Evolutionary conservation across 2,797 vertebrate species (phyloP), one percentile per base, ranked within the genome.

Genomic region (Hyperoplus immaculatus): DNA sequence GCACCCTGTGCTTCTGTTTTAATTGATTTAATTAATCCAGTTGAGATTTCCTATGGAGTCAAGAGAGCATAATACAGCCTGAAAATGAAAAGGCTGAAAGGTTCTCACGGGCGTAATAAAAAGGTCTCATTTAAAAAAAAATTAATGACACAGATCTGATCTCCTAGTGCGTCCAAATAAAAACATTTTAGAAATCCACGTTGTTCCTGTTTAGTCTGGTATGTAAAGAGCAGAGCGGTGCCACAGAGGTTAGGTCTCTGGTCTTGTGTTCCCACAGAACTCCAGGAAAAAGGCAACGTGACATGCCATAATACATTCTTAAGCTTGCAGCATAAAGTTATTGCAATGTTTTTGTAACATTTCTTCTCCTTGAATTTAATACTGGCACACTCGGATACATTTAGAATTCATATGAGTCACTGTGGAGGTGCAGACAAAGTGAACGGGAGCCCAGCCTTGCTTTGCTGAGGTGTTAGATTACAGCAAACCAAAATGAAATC

Each of bases 1-100:
- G 78, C 82, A 79, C 72, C 76, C 85, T 63, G 72, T 77, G 81
- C 75, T 75, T 87, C 81, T 66, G n/a, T 81, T 89, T 86, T 86
- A 89, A 92, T 88, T 91, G 79, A 89, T 91, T 91, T 78, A 86
- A 91, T 93, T 88, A 91, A 85, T 90, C 91, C 77, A 82, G 82
- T 65, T 63, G 75, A 86, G 84, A 87, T 88, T 91, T 90, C 87
- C 83, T 85, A 85, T 70, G 59, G 86, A 89, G 88, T 88, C 81
- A 85, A 85, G 82, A 87, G 82, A 80, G 84, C 83, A 88, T 92
- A 87, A 87, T 88, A 61, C 78, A 65, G 76, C 56, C 71, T 85
- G 87, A 68, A 82, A 90, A 89, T 90, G 81, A 90, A 61, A 29
- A 88, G 75, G 80, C 78, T 83, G 81, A 61, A 67, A 78, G 61